A percentile compares a stretch with the other conserved stretches of the same genome.
Evolutionary conservation across 2,797 vertebrate genomes (phyloP).

Genomic region (Nasua narica): DNA sequence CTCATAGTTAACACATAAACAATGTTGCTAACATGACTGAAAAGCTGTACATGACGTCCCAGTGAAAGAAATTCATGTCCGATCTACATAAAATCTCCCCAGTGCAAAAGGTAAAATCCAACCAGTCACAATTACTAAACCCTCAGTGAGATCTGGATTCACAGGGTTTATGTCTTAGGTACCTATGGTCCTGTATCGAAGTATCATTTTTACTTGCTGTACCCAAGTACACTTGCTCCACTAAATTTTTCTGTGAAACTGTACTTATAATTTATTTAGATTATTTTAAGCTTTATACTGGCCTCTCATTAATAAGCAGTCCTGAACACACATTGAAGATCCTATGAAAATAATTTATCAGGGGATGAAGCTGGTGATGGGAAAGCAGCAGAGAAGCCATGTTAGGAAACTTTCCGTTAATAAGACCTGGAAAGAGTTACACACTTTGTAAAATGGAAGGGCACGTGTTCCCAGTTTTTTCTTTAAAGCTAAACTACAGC

Average conservation of each 20-base stretch:
- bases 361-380: background rate
- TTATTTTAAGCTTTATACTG: background rate
- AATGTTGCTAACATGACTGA: background rate
- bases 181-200: background rate
- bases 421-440: background rate
- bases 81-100: background rate
- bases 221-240: background rate
- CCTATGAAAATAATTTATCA: background rate
- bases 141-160: background rate
- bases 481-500: slow-evolving; percentile 12
- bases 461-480: background rate
- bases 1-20: background rate
- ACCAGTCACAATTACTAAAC: background rate
- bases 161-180: background rate
- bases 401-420: background rate
- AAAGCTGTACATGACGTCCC: background rate
- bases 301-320: background rate
- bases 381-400: background rate
- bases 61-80: background rate
- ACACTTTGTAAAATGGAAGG: background rate
- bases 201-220: background rate
- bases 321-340: background rate
- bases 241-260: background rate
- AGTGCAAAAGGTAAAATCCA: background rate
- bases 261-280: background rate